Percentiles rank a stretch among this genome's conserved stretches.
These are phyloP conservation scores for Naja naja DNA, from an alignment of 2,113 vertebrate genomes.

Conservation along the genomic window DNA sequence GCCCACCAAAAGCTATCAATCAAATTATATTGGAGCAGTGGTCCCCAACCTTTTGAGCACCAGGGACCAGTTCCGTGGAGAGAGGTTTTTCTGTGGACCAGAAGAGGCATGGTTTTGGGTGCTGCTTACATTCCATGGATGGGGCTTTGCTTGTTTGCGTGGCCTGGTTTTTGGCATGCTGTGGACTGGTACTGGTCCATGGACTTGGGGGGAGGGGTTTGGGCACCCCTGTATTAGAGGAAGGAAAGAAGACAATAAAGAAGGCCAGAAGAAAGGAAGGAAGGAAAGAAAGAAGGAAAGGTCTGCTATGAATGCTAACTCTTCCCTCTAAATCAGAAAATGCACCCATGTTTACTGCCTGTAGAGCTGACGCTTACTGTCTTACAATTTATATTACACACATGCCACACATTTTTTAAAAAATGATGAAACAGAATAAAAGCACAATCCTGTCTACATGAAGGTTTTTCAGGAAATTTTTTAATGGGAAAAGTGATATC, in stretches of 20 bases:
- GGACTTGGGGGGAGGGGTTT: too few species aligned
- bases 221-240: too few species aligned
- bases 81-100: too few species aligned
- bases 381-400: neutral
- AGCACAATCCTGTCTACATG: neutral
- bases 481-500: neutral
- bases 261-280: too few species aligned
- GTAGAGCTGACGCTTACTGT: neutral
- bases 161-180: too few species aligned
- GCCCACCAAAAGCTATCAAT: neutral
- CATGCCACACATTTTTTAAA: neutral
- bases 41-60: too few species aligned
- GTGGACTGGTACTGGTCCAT: too few species aligned
- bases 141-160: too few species aligned
- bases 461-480: neutral
- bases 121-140: too few species aligned
- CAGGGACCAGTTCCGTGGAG: too few species aligned
- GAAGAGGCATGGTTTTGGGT: too few species aligned
- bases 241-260: too few species aligned
- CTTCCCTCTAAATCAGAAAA: neutral
- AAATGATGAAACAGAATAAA: neutral
- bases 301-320: neutral
- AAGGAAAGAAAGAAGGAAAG: neutral
- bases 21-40: neutral
- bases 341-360: neutral